Percentiles rank a stretch among this genome's conserved stretches.
phyloP scores from a whole-genome alignment of 2,113 vertebrate genomes.

The Chauna torquata region DNA sequence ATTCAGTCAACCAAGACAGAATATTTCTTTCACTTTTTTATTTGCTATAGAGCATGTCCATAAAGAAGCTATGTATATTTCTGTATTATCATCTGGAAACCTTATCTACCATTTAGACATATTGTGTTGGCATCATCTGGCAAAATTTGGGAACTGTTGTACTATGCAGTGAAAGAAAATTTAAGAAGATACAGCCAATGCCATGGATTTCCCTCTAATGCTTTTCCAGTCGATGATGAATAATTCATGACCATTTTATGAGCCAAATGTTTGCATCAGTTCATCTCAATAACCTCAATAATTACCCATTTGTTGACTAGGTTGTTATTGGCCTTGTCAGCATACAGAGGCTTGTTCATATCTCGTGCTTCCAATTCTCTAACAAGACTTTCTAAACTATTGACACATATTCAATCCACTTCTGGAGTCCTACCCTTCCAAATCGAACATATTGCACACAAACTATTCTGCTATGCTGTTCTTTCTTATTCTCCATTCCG shows the following conservation, averaged over 20 bases:
- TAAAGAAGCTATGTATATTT: neutral
- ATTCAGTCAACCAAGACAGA: neutral
- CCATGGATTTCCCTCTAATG: neutral
- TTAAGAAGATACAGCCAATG: neutral
- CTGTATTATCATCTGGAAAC: neutral
- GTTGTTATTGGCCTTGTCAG: neutral
- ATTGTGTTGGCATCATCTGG: neutral
- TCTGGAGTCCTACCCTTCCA: neutral
- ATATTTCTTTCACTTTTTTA: neutral
- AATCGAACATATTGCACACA: neutral
- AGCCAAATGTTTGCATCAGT: neutral
- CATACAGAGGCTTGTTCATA: neutral
- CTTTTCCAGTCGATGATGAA: neutral
- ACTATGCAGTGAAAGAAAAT: neutral
- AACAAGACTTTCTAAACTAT: neutral
- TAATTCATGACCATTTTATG: neutral
- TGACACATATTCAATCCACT: neutral
- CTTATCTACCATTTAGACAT: neutral
- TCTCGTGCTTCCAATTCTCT: neutral
- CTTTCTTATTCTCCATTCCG: neutral
- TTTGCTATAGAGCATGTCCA: neutral
- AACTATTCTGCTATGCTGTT: neutral
- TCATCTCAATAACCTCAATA: neutral
- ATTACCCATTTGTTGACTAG: neutral
- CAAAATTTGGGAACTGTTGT: neutral